Conservation (phyloP, 2,888 invertebrate species). For the Macrosiphum euphorbiae region DNA sequence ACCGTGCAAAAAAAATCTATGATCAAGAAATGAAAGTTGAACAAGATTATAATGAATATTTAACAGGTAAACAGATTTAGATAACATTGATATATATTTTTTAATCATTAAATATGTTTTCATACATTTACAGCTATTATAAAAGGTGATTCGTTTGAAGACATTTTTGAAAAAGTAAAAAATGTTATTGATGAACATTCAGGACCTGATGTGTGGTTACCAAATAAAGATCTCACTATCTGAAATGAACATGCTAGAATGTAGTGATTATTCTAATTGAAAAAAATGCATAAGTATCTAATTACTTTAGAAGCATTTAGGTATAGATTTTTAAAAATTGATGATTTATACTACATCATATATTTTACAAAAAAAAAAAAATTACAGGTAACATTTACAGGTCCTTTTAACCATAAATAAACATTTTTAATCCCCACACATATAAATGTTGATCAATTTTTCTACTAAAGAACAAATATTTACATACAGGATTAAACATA, state of each 20-base stretch:
- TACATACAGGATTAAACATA: background rate
- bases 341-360: background rate
- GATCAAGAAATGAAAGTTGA: constrained; percentile 97
- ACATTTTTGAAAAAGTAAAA: constrained; percentile 95
- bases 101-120: background rate
- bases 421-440: background rate
- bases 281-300: constrained; percentile 17
- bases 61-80: constrained; percentile 74
- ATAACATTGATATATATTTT: background rate
- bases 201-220: constrained; percentile 97
- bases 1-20: constrained; percentile 97
- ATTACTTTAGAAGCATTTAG: constrained; percentile 25
- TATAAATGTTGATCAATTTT: background rate
- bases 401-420: background rate
- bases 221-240: constrained; percentile 83
- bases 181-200: constrained; percentile 95
- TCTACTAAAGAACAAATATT: background rate
- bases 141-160: constrained; percentile 97
- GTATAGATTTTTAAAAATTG: background rate
- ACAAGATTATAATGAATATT: constrained; percentile 98
- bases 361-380: background rate
- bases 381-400: constrained; percentile 21
- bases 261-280: constrained; percentile 21
- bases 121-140: constrained; percentile 81
- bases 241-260: background rate